Evolutionary conservation across 1,140 invertebrate genomes (phyloP), one percentile per base, ranked within the genome.

Genomic region (Apis dorsata): DNA sequence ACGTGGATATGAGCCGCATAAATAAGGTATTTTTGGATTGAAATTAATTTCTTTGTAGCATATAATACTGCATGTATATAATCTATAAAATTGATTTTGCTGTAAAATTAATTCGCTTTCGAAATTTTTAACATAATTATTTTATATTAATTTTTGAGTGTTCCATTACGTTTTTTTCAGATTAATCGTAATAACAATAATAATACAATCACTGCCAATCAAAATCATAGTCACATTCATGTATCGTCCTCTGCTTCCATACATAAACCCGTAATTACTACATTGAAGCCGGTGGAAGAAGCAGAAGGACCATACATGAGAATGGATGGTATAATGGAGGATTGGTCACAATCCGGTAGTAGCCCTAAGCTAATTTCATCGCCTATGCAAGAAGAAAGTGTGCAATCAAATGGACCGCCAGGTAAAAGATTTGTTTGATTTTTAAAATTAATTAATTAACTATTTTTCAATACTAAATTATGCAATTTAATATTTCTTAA

Each of bases 1-100:
- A 94, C 75, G 93, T 94, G 62, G 94, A 95, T 76, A 94, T 94
- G 93, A 93, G 91, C 82, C 91, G 93, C 82, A 90, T 91, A 81
- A 92, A 88, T 85, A 94, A 94, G 93, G 93, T 94, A 83, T 57
- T 55, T 55, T 44, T 70, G 11, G 13, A 34, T 24, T 63, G n/a
- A 15, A 44, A 66, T 74, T 11, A 55, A 65, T 66, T 53, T n/a
- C 24, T n/a, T 72, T 72, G 1, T 44, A n/a, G 13, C 24, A 11
- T n/a, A 34, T 24, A 66, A 66, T 34, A 66, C 19, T 55, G 21
- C 51, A 60, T 15, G 53, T n/a, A 73, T 44, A 12, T 57, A 34
- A 73, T 72, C 21, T 13, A 34, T 12, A 5, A 9, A 10, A 2
- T 34, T 55, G 24, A 57, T 13, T 34, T 13, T n/a, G 9, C 3